Evolutionary conservation across 1,140 invertebrate species (phyloP).

Genomic region (Conus betulinus): DNA sequence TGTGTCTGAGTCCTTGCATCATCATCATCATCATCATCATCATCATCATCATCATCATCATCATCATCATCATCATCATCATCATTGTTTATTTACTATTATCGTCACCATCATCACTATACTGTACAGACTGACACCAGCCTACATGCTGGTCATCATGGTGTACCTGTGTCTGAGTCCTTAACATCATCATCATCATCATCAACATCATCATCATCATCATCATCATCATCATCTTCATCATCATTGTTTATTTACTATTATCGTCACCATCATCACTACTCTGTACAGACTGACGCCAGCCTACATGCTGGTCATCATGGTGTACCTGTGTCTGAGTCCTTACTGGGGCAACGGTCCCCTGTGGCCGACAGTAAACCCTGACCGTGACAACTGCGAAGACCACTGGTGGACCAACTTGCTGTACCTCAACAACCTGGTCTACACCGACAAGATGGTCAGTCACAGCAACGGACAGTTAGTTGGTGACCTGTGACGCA

Average conservation of each 20-base stretch:
- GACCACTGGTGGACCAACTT: constrained; percentile 89
- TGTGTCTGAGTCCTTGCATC: constrained; percentile 77
- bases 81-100: too few species aligned
- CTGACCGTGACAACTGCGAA: constrained; percentile 75
- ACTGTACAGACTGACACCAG: constrained; percentile 81
- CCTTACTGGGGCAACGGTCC: constrained; percentile 81
- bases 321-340: constrained; percentile 84
- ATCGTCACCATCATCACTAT: neutral
- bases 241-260: too few species aligned
- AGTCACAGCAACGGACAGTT: neutral
- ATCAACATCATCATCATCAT: neutral
- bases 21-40: too few species aligned
- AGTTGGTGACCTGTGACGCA: too few species aligned
- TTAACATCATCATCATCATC: neutral
- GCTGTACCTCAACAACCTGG: constrained; percentile 89
- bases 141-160: constrained; percentile 88
- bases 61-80: neutral
- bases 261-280: neutral
- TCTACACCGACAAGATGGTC: constrained; percentile 68
- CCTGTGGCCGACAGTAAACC: constrained; percentile 40
- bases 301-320: constrained; percentile 88
- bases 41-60: neutral
- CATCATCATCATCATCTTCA: neutral
- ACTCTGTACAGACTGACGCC: constrained; percentile 80
- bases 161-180: constrained; percentile 82